Percentiles rank a stretch among this genome's conserved stretches.
Conservation (phyloP, 2,888 invertebrate species). For the Ochropacha duplaris region DNA sequence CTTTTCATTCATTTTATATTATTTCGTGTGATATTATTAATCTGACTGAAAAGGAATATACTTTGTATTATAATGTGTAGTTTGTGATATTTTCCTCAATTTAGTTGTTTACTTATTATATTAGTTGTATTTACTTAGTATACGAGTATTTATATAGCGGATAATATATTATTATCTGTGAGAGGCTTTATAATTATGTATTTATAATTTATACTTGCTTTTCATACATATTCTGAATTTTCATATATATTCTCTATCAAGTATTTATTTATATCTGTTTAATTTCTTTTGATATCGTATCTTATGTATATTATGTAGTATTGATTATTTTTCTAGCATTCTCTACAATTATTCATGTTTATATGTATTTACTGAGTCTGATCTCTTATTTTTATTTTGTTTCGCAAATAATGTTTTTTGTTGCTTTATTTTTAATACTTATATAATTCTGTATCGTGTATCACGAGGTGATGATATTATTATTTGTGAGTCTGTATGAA, state of each 20-base stretch:
- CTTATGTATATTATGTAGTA: conserved; percentile 8
- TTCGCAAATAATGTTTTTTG: not conserved
- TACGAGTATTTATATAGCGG: conserved; percentile 16
- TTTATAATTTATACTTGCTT: not conserved
- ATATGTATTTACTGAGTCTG: conserved; percentile 16
- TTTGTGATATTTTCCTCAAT: conserved; percentile 34
- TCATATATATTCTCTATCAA: not conserved
- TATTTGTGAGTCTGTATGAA: conserved; percentile 45
- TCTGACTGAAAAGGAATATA: conserved; percentile 66
- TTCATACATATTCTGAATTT: not conserved
- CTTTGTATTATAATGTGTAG: conserved; percentile 24
- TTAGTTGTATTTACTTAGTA: conserved; percentile 13
- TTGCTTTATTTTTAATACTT: conserved; percentile 18
- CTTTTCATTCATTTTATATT: conserved; percentile 65
- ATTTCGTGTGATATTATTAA: conserved; percentile 33
- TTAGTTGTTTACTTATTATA: conserved; percentile 15
- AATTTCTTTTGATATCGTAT: not conserved
- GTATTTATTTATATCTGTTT: not conserved
- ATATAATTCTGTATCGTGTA: conserved; percentile 47
- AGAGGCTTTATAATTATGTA: not conserved
- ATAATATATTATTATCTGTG: not conserved
- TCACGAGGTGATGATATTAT: conserved; percentile 41
- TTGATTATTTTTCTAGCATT: conserved; percentile 21
- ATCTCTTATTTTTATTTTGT: conserved; percentile 27
- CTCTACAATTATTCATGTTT: conserved; percentile 10